These are phyloP conservation scores for Onychomys arenicola DNA, from an alignment of 2,797 vertebrate species.

Conservation along the genomic window DNA sequence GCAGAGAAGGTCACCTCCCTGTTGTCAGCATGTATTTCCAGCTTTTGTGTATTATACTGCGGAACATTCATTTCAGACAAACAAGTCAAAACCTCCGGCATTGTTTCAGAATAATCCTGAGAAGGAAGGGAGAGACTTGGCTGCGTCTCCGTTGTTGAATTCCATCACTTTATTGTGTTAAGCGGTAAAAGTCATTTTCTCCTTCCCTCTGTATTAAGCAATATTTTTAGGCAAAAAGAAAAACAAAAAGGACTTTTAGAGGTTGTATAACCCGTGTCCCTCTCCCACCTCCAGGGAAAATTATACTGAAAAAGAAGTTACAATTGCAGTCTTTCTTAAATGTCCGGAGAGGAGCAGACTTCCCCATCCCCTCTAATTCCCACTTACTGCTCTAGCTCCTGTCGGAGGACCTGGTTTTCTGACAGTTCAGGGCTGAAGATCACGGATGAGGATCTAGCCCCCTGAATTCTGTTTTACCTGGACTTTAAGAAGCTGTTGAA, in stretches of 20 bases:
- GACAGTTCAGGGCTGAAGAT: neutral
- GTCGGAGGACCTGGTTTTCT: constrained; percentile 29
- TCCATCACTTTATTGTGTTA: constrained; percentile 5
- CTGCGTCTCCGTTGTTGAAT: constrained; percentile 40
- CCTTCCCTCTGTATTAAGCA: neutral
- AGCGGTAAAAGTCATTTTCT: constrained; percentile 25
- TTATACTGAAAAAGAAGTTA: neutral
- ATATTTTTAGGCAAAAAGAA: neutral
- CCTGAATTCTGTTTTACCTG: neutral
- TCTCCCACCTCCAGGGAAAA: neutral
- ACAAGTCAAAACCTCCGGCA: constrained; percentile 32
- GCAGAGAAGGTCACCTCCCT: neutral
- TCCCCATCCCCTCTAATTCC: neutral
- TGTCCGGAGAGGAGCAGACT: neutral
- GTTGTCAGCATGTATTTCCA: constrained; percentile 34
- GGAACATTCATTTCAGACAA: constrained; percentile 50
- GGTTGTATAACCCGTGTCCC: constrained; percentile 5
- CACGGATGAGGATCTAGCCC: neutral
- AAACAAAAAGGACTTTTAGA: neutral
- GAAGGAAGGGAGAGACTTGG: neutral
- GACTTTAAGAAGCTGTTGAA: constrained; percentile 12
- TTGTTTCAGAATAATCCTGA: constrained; percentile 49
- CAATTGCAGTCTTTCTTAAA: neutral
- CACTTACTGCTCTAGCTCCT: neutral
- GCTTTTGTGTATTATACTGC: constrained; percentile 18